Evolutionary conservation across 2,888 invertebrate species (phyloP).

Genomic region (Smittia sp.): DNA sequence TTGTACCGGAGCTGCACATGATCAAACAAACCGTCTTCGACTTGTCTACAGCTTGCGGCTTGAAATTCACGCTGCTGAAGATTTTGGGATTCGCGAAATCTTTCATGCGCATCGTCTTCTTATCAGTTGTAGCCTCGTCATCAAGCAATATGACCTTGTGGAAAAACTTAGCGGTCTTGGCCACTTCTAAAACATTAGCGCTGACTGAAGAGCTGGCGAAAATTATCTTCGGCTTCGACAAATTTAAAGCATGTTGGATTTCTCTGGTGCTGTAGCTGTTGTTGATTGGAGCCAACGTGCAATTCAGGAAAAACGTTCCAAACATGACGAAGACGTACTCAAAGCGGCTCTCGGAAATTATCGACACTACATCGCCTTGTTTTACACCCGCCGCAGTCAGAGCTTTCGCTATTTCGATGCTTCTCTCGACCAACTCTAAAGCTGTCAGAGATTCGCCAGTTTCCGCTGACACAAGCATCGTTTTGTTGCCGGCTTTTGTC

Average conservation of each 20-base stretch:
- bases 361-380: constrained; percentile 8
- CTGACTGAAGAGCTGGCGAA: neutral
- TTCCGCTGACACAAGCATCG: neutral
- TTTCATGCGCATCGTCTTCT: neutral
- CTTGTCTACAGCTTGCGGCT: neutral
- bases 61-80: neutral
- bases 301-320: neutral
- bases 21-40: constrained; percentile 50
- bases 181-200: constrained; percentile 42
- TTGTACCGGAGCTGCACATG: constrained; percentile 58
- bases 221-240: neutral
- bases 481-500: neutral
- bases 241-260: constrained; percentile 34
- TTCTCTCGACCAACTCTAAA: neutral
- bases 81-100: neutral
- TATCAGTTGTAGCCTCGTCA: constrained; percentile 47
- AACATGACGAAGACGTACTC: constrained; percentile 29
- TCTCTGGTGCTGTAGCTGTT: constrained; percentile 30
- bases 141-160: constrained; percentile 61
- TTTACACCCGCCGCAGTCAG: constrained; percentile 12
- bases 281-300: constrained; percentile 32
- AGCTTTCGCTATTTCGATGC: constrained; percentile 9
- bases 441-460: constrained; percentile 8
- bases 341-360: constrained; percentile 39
- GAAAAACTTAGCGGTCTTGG: constrained; percentile 56